Evolutionary conservation across 1,140 invertebrate species (phyloP).

Genomic region (Whitmania pigra): DNA sequence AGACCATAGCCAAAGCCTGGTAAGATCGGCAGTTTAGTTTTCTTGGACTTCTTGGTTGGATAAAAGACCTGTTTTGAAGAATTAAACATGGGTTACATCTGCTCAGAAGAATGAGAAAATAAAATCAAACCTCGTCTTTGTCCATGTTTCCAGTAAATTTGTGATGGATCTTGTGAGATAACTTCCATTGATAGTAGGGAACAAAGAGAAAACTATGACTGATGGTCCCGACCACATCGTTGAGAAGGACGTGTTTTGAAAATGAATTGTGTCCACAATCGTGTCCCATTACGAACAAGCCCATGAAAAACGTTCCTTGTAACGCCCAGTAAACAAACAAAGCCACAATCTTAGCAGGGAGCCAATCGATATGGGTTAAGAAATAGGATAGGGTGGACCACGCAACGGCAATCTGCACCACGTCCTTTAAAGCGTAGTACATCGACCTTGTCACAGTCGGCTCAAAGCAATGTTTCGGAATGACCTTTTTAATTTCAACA

Average conservation of each 20-base stretch:
- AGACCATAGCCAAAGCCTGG: constrained; percentile 34
- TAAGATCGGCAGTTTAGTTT: constrained; percentile 18
- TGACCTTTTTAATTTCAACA: constrained; percentile 32
- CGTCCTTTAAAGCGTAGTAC: constrained; percentile 37
- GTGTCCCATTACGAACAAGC: constrained; percentile 42
- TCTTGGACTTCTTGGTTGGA: constrained; percentile 28
- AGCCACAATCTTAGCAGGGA: not conserved
- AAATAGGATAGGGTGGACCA: constrained; percentile 31
- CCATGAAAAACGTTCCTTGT: constrained; percentile 40
- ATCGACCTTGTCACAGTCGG: constrained; percentile 33
- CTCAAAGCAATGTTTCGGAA: constrained; percentile 38
- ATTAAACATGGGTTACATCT: not conserved
- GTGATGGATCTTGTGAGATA: constrained; percentile 34
- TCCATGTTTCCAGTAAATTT: constrained; percentile 36
- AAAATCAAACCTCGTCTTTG: constrained; percentile 32
- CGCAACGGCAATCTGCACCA: constrained; percentile 29
- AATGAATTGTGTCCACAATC: constrained; percentile 44
- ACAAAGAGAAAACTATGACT: constrained; percentile 31
- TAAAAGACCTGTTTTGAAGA: constrained; percentile 28
- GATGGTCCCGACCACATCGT: constrained; percentile 31
- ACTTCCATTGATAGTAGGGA: constrained; percentile 37
- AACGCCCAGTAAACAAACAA: constrained; percentile 31
- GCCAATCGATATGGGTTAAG: not conserved
- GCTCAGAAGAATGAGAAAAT: not conserved
- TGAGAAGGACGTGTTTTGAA: constrained; percentile 35